Conservation (phyloP, 1,140 invertebrate species). For the Orius laevigatus region DNA sequence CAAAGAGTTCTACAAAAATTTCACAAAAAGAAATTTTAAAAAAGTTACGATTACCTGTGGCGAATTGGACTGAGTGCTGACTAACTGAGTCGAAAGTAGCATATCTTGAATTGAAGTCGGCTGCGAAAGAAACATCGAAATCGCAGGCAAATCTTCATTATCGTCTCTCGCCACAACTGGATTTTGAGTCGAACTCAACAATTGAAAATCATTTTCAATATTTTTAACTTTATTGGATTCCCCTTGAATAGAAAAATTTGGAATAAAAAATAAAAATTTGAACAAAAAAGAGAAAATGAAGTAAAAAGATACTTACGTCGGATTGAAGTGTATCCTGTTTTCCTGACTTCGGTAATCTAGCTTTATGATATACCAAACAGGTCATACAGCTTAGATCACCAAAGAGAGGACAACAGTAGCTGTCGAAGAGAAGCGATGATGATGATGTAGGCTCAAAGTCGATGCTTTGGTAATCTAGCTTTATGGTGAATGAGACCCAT, state of each 20-base stretch:
- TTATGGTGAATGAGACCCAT: conserved; percentile 33
- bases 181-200: too few relatives aligned
- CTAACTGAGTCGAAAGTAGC: conserved; percentile 56
- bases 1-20: conserved; percentile 39
- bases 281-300: too few relatives aligned
- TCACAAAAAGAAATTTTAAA: conserved; percentile 1
- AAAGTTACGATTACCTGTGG: conserved; percentile 23
- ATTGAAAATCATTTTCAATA: too few relatives aligned
- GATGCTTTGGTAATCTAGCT: conserved; percentile 42
- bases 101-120: conserved; percentile 69
- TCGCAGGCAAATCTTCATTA: too few relatives aligned
- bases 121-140: conserved; percentile 46
- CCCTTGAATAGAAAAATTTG: too few relatives aligned
- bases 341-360: conserved; percentile 84
- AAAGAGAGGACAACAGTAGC: conserved; percentile 47
- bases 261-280: too few relatives aligned
- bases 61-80: conserved; percentile 39
- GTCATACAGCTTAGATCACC: conserved; percentile 91
- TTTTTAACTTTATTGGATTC: too few relatives aligned
- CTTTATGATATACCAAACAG: conserved; percentile 57
- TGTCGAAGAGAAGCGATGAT: neutral
- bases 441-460: conserved; percentile 17
- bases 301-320: neutral
- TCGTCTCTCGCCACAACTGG: too few relatives aligned
- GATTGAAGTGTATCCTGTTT: conserved; percentile 28